A percentile compares a stretch with the other conserved stretches of the same genome.
Conservation (phyloP, 2,797 vertebrate genomes). For the Enteromius viviparus region DNA sequence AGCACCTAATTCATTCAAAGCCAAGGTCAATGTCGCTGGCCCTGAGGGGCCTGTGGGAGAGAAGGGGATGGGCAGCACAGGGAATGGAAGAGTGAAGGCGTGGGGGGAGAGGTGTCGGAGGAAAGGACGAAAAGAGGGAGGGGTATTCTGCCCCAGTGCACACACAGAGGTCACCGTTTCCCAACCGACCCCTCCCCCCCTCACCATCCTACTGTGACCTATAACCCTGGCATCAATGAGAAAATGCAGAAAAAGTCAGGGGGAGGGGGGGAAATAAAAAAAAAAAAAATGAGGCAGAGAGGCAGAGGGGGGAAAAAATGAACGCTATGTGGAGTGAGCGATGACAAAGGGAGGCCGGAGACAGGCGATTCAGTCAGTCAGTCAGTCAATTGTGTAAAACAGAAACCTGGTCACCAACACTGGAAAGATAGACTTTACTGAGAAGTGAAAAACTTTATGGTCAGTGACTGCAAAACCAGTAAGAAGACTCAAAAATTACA, state of each 20-base stretch:
- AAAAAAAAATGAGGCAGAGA: slow-evolving; percentile 34
- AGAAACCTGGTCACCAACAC: slow-evolving; percentile 67
- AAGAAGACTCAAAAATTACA: not conserved
- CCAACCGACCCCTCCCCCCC: slow-evolving; percentile 74
- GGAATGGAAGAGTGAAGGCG: slow-evolving; percentile 66
- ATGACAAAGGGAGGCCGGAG: slow-evolving; percentile 75
- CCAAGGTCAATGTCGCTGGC: slow-evolving; percentile 84
- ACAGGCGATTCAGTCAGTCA: slow-evolving; percentile 51
- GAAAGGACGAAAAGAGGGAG: slow-evolving; percentile 76
- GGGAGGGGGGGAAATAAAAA: slow-evolving; percentile 67
- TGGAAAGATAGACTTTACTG: not conserved
- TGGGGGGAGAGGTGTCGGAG: slow-evolving; percentile 69
- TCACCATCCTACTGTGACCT: slow-evolving; percentile 77
- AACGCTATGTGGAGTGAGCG: slow-evolving; percentile 68
- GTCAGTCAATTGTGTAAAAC: slow-evolving; percentile 65
- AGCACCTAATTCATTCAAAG: slow-evolving; percentile 76
- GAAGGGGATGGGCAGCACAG: slow-evolving; percentile 64
- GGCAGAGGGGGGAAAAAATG: slow-evolving; percentile 43
- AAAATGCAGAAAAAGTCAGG: slow-evolving; percentile 76
- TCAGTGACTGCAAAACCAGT: not conserved
- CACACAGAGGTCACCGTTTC: slow-evolving; percentile 85
- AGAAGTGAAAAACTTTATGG: slow-evolving; percentile 6
- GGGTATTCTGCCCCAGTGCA: slow-evolving; percentile 85
- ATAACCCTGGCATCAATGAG: slow-evolving; percentile 81
- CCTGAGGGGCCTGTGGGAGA: slow-evolving; percentile 77